Percentiles rank a stretch among this genome's conserved stretches.
These are phyloP conservation scores for Eilema depressum DNA, from an alignment of 2,888 invertebrate species.

Conservation along the genomic window DNA sequence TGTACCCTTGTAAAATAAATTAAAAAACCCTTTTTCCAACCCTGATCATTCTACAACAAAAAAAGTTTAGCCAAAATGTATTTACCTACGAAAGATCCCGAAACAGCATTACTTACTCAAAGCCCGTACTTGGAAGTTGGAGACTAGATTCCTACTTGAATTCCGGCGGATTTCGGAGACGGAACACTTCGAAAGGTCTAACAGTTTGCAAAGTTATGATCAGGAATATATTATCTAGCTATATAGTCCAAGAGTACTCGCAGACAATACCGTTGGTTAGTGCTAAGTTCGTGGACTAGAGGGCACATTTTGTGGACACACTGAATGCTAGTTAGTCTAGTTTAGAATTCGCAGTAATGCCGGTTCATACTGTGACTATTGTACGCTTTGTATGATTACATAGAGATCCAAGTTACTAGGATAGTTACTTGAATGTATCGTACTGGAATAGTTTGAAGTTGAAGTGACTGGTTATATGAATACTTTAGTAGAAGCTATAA, in stretches of 20 bases:
- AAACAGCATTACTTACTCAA: slow-evolving; percentile 14
- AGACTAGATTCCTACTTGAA: slow-evolving; percentile 49
- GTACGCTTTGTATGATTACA: slow-evolving; percentile 1
- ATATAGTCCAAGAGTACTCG: slow-evolving; percentile 31
- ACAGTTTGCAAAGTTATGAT: slow-evolving; percentile 54
- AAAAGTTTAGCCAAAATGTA: not conserved
- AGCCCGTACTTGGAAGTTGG: slow-evolving; percentile 21
- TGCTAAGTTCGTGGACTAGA: slow-evolving; percentile 28
- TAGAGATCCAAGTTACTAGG: not conserved
- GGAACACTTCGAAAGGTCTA: slow-evolving; percentile 31
- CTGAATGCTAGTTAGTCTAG: slow-evolving; percentile 15
- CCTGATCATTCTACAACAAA: not conserved
- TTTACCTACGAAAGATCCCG: slow-evolving; percentile 5
- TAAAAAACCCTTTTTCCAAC: not conserved
- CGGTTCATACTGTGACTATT: slow-evolving; percentile 8
- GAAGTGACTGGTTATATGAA: not conserved
- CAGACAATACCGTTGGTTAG: slow-evolving; percentile 32
- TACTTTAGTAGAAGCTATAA: not conserved
- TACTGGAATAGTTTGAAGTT: not conserved
- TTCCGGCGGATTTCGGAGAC: slow-evolving; percentile 36
- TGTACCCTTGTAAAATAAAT: not conserved
- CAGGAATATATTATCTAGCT: slow-evolving; percentile 57
- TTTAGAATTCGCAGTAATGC: slow-evolving; percentile 13
- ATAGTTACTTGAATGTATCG: not conserved
- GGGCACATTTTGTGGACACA: slow-evolving; percentile 16